Conservation (phyloP, 2,113 vertebrate species). For the Cololabis saira region DNA sequence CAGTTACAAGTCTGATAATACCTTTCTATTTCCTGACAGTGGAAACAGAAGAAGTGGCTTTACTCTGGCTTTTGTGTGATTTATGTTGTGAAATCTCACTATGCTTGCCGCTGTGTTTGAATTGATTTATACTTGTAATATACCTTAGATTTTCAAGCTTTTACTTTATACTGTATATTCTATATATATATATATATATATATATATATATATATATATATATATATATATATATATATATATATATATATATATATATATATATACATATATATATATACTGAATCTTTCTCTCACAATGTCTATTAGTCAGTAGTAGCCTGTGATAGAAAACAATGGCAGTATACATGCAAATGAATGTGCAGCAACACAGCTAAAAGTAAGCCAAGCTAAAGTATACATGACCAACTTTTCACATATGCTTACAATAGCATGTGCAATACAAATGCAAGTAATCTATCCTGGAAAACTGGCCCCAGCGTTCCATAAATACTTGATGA, state of each 20-base stretch:
- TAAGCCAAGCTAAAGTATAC: constrained; percentile 47
- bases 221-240: too few species aligned
- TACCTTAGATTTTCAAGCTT: constrained; percentile 31
- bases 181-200: too few species aligned
- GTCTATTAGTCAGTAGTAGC: constrained; percentile 55
- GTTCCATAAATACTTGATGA: constrained; percentile 67
- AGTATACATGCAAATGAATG: constrained; percentile 36
- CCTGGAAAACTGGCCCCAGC: constrained; percentile 33
- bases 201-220: too few species aligned
- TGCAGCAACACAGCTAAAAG: constrained; percentile 40
- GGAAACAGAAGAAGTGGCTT: constrained; percentile 34
- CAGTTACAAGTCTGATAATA: constrained; percentile 51
- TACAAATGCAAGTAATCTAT: constrained; percentile 41
- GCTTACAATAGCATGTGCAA: constrained; percentile 10
- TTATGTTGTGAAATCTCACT: constrained; percentile 17
- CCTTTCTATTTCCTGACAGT: constrained; percentile 39
- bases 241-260: too few species aligned
- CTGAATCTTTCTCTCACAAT: constrained; percentile 38
- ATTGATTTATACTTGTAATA: constrained; percentile 31
- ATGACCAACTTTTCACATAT: constrained; percentile 42
- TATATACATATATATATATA: too few species aligned
- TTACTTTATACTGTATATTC: constrained; percentile 44
- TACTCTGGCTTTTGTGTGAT: constrained; percentile 42
- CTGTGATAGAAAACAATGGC: constrained; percentile 40
- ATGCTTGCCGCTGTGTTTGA: constrained; percentile 41